Evolutionary conservation across 2,113 vertebrate genomes (phyloP).

Genomic region (Cyprinodon tularosa): DNA sequence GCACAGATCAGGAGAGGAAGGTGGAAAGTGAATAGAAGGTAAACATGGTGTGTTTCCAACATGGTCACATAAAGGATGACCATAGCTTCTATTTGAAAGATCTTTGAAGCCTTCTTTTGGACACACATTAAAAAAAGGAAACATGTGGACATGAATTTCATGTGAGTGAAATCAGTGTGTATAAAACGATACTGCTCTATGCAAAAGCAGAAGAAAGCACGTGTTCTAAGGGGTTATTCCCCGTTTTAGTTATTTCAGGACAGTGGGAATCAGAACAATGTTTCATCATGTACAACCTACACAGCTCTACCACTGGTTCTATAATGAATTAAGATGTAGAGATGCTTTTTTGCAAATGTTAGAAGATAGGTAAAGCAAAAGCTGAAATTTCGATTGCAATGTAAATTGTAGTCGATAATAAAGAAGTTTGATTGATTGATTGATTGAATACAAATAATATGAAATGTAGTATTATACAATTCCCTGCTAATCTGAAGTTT

Average conservation of each 20-base stretch:
- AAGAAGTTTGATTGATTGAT: too few relatives aligned
- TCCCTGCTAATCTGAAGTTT: too few relatives aligned
- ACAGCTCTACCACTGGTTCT: not conserved
- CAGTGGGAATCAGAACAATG: constrained; percentile 7
- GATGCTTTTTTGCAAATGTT: too few relatives aligned
- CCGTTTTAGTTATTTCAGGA: not conserved
- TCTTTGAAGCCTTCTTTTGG: constrained; percentile 17
- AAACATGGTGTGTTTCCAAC: constrained; percentile 36
- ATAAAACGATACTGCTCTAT: not conserved
- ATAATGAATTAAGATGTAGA: not conserved
- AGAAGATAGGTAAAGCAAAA: too few relatives aligned
- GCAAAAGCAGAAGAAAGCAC: constrained; percentile 2
- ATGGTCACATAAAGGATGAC: constrained; percentile 8
- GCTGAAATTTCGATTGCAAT: too few relatives aligned
- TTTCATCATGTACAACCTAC: not conserved
- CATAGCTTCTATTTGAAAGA: constrained; percentile 16
- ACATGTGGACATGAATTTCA: constrained; percentile 8
- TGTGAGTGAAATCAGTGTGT: not conserved
- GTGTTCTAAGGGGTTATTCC: not conserved
- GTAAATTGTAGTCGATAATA: too few relatives aligned
- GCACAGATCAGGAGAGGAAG: constrained; percentile 24
- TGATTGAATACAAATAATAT: too few relatives aligned
- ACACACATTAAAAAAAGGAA: constrained; percentile 24
- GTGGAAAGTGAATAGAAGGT: constrained; percentile 15
- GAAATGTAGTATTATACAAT: too few relatives aligned